Percentiles rank a stretch among this genome's conserved stretches.
Evolutionary conservation across 2,797 vertebrate genomes (phyloP).

Genomic region (Acrossocheilus fasciatus): DNA sequence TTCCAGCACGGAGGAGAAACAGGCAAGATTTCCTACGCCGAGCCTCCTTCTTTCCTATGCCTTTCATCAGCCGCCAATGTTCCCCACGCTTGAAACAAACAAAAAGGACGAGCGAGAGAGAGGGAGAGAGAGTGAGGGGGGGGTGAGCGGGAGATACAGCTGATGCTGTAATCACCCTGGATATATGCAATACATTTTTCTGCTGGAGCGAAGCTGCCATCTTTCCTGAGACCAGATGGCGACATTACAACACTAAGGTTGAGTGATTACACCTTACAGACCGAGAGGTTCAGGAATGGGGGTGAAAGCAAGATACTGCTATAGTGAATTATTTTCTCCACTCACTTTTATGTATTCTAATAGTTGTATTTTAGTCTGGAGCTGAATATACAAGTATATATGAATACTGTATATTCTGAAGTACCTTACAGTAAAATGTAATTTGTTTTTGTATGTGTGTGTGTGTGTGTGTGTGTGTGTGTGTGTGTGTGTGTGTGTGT

Average conservation of each 20-base stretch:
- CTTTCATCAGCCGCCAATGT: constrained; percentile 52
- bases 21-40: constrained; percentile 39
- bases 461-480: no score
- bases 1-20: constrained; percentile 27
- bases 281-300: constrained; percentile 41
- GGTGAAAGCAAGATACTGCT: constrained; percentile 36
- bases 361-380: constrained; percentile 32
- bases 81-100: constrained; percentile 37
- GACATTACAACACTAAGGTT: constrained; percentile 82
- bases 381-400: neutral
- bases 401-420: neutral
- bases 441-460: neutral
- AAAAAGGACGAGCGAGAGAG: constrained; percentile 34
- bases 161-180: constrained; percentile 78
- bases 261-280: constrained; percentile 80
- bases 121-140: constrained; percentile 30
- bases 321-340: constrained; percentile 35
- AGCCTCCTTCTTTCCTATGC: constrained; percentile 40
- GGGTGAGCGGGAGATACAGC: constrained; percentile 61
- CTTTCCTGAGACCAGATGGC: constrained; percentile 81
- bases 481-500: neutral
- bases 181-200: constrained; percentile 80
- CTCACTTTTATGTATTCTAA: constrained; percentile 31
- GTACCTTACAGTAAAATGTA: neutral
- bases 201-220: constrained; percentile 74